Conservation (phyloP, 30 jellyfish, hydroid and myxozoan genomes). For the Euphysa ruthae region DNA sequence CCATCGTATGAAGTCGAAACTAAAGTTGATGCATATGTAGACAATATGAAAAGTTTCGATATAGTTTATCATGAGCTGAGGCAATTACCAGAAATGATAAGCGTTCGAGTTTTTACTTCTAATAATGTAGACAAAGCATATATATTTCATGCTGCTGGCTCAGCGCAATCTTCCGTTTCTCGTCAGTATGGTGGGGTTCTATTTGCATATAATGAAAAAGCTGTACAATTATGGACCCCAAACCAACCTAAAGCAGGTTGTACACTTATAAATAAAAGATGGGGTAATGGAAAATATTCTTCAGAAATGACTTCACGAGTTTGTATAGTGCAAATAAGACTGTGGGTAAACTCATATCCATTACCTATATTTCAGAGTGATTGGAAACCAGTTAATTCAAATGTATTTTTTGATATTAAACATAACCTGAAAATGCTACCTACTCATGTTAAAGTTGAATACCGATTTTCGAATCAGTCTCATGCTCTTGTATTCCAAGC, state of each 20-base stretch:
- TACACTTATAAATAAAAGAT: conserved; percentile 54
- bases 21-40: conserved; percentile 46
- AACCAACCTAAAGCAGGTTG: conserved; percentile 56
- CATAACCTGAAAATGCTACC: conserved; percentile 44
- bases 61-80: conserved; percentile 33
- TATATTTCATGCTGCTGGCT: conserved; percentile 75
- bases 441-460: conserved; percentile 60
- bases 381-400: conserved; percentile 37
- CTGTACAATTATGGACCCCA: conserved; percentile 76
- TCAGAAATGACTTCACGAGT: conserved; percentile 35
- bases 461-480: conserved; percentile 16
- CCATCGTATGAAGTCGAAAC: conserved; percentile 71
- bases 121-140: conserved; percentile 11
- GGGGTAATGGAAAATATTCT: conserved; percentile 84
- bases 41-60: not conserved
- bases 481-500: conserved; percentile 64
- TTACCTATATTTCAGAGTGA: conserved; percentile 73
- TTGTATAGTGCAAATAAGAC: conserved; percentile 71
- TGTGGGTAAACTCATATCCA: conserved; percentile 85
- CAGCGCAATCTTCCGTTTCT: conserved; percentile 55
- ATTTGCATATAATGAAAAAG: conserved; percentile 66
- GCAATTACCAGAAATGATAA: conserved; percentile 76
- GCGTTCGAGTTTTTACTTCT: conserved; percentile 62
- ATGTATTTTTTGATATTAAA: conserved; percentile 51
- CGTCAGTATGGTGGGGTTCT: conserved; percentile 85